Percentiles rank a stretch among this genome's conserved stretches.
Conservation (phyloP, 1,140 invertebrate species). For the Calephelis virginiensis region DNA sequence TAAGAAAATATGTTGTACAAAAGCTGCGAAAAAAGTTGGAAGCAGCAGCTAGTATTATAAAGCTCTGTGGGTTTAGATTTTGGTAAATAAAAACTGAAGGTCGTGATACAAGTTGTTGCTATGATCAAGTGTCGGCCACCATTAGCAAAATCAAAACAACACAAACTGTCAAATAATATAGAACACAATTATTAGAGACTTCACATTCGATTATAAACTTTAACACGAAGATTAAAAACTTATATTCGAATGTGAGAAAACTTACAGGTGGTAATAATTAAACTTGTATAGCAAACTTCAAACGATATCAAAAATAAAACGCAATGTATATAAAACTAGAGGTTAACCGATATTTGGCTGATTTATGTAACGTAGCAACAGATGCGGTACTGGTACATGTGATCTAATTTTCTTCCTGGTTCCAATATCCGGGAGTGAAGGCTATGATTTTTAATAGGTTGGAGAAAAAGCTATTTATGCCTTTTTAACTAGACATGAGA, state of each 20-base stretch:
- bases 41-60: no score
- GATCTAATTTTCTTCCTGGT: not conserved
- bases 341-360: conserved; percentile 22
- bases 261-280: conserved; percentile 29
- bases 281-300: conserved; percentile 26
- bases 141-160: conserved; percentile 29
- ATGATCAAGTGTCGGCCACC: conserved; percentile 21
- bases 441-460: not conserved
- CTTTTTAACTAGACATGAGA: no score
- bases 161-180: conserved; percentile 15
- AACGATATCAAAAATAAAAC: conserved; percentile 25
- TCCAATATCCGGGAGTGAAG: conserved; percentile 8
- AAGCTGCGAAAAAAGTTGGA: no score
- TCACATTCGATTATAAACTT: conserved; percentile 19
- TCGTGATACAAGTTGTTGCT: conserved; percentile 6
- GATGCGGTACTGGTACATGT: not conserved
- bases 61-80: not conserved
- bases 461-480: no score
- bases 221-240: not conserved
- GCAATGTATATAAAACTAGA: not conserved
- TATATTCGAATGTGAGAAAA: not conserved
- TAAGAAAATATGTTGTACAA: no score
- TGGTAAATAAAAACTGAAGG: conserved; percentile 26
- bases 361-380: conserved; percentile 9
- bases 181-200: not conserved